These are phyloP conservation scores for Prolemur simus DNA, from an alignment of 2,113 vertebrate species.

Conservation along the genomic window DNA sequence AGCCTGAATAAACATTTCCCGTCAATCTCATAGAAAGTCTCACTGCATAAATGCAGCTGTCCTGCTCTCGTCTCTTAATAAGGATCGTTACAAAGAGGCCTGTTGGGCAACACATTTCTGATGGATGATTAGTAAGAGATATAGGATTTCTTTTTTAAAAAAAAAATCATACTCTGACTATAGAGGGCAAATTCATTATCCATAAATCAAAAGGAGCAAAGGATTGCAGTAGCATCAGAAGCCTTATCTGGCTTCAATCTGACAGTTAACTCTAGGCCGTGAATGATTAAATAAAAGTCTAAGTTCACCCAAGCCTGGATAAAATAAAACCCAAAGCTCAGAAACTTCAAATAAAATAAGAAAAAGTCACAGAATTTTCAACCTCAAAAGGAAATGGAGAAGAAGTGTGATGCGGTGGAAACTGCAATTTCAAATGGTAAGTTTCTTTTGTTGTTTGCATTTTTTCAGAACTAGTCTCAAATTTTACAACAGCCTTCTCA, in stretches of 20 bases:
- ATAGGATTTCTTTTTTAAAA: constrained; percentile 50
- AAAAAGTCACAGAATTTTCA: constrained; percentile 70
- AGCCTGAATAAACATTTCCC: constrained; percentile 66
- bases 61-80: constrained; percentile 41
- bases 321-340: constrained; percentile 45
- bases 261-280: constrained; percentile 70
- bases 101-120: constrained; percentile 64
- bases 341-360: constrained; percentile 73
- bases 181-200: constrained; percentile 74
- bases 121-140: constrained; percentile 67
- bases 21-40: constrained; percentile 27
- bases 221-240: constrained; percentile 50
- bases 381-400: constrained; percentile 64
- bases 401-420: constrained; percentile 62
- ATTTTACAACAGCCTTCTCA: background rate
- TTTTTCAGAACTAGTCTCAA: constrained; percentile 40
- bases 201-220: constrained; percentile 69
- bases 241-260: constrained; percentile 65
- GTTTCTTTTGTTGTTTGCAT: background rate
- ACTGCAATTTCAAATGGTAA: constrained; percentile 54
- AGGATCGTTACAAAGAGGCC: constrained; percentile 55
- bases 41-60: constrained; percentile 22
- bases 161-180: constrained; percentile 56
- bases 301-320: constrained; percentile 50
- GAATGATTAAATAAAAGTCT: constrained; percentile 75